A percentile compares a stretch with the other conserved stretches of the same genome.
phyloP scores from a whole-genome alignment of 37 sponge, comb jelly and placozoan genomes.

The Geodia barretti region DNA sequence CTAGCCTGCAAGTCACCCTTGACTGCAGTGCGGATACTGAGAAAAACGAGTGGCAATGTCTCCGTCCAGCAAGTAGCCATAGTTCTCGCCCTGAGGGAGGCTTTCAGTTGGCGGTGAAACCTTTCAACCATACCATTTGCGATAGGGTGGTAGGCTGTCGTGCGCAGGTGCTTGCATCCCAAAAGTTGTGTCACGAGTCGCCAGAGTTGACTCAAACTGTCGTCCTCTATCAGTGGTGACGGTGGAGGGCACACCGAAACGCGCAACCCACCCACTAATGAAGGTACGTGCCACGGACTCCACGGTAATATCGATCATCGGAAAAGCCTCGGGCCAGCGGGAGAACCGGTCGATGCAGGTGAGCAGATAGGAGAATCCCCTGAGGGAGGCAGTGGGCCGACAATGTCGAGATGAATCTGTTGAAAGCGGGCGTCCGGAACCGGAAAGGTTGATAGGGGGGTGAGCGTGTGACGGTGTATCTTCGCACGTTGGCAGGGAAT shows the following conservation, averaged over 20 bases:
- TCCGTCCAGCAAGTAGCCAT: slow-evolving; percentile 32
- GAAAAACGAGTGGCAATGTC: slow-evolving; percentile 40
- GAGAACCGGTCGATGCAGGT: no score
- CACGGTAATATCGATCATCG: slow-evolving; percentile 8
- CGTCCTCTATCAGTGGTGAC: slow-evolving; percentile 56
- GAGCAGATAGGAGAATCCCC: no score
- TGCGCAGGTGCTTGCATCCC: slow-evolving; percentile 15
- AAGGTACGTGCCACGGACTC: slow-evolving; percentile 9
- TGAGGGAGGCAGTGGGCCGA: slow-evolving; percentile 7
- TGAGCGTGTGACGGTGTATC: not conserved
- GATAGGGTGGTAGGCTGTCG: slow-evolving; percentile 54
- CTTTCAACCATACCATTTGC: slow-evolving; percentile 54
- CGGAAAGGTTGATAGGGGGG: not conserved
- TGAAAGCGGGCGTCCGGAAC: not conserved
- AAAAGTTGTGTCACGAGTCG: slow-evolving; percentile 15
- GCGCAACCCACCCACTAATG: not conserved
- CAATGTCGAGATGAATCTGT: not conserved
- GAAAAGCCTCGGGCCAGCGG: slow-evolving; percentile 22
- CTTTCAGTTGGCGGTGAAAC: slow-evolving; percentile 49
- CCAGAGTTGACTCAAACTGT: slow-evolving; percentile 54
- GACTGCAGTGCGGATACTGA: slow-evolving; percentile 40
- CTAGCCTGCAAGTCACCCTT: slow-evolving; percentile 38
- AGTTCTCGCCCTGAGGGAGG: slow-evolving; percentile 18
- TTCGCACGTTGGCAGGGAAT: slow-evolving; percentile 8
- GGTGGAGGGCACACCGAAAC: slow-evolving; percentile 29